A percentile compares a stretch with the other conserved stretches of the same genome.
Conservation (phyloP, 2,113 vertebrate species). For the Lichenostomus cassidix region DNA sequence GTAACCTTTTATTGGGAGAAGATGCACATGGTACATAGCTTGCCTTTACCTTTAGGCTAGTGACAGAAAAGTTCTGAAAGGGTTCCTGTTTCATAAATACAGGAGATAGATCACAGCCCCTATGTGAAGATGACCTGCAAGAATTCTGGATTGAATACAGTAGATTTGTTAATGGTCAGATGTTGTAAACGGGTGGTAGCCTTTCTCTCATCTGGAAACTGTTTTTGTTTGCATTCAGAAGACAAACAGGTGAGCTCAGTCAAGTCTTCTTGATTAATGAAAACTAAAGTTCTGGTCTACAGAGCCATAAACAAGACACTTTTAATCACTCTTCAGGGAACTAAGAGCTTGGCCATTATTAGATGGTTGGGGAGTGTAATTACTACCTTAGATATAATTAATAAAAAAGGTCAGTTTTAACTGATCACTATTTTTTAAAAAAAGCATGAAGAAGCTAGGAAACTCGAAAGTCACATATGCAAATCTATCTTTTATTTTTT, state of each 20-base stretch:
- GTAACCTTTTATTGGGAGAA: not conserved
- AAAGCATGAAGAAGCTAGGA: not conserved
- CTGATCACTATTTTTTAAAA: not conserved
- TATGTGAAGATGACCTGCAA: not conserved
- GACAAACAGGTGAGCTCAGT: not conserved
- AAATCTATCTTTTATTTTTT: not conserved
- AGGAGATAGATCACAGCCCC: not conserved
- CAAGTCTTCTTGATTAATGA: not conserved
- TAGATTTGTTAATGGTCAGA: not conserved
- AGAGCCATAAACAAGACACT: constrained; percentile 13
- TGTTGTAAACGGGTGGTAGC: not conserved
- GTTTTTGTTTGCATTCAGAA: not conserved
- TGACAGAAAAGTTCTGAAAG: not conserved
- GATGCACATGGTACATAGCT: not conserved
- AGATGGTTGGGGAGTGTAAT: not conserved
- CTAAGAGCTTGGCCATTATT: not conserved
- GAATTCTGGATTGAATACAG: not conserved
- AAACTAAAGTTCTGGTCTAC: not conserved
- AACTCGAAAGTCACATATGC: not conserved
- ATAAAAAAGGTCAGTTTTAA: not conserved
- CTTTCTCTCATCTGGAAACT: not conserved
- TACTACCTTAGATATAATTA: constrained; percentile 30
- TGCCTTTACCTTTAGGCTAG: not conserved
- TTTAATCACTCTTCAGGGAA: constrained; percentile 1
- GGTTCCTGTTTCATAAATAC: not conserved